Evolutionary conservation across 1,140 invertebrate genomes (phyloP), one percentile per base, ranked within the genome.

Genomic region (Panagrolaimus sp.): DNA sequence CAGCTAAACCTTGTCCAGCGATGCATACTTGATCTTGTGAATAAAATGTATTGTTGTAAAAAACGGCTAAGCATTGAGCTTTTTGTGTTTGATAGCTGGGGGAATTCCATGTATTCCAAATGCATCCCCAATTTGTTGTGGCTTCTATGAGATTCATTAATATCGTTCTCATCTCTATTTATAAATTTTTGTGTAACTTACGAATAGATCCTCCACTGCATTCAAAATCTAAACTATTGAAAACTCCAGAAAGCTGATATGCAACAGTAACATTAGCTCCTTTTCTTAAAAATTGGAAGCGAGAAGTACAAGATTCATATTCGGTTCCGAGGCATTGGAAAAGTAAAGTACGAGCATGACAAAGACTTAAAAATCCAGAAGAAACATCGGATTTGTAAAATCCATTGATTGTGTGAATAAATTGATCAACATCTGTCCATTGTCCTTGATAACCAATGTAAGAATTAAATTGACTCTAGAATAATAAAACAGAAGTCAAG

Each of bases 91-190:
- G 9, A 27, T n/a, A 57, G 5, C 51, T 57, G 1, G 8, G 14
- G 11, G 20, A 25, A 13, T 57, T 23, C 51, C 51, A 57, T 5
- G 4, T 5, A 27, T 1, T 57, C 8, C 27, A 57, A 57, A 57
- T 57, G n/a, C 51, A 57, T 57, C 20, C 20, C 51, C 51, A 57
- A 13, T 57, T 57, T 57, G 20, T 27, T 20, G 51, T 57, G 51
- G 13, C 51, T 57, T 57, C 51, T 57, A 5, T 25, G 27, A 25
- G 2, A n/a, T 11, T 9, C n/a, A 9, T 16, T 4, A 11, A 57
- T 9, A 23, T n/a, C n/a, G n/a, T n/a, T n/a, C n/a, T n/a, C n/a
- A n/a, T n/a, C n/a, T n/a, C n/a, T n/a, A n/a, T 48, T 8, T 25
- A 20, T 57, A 16, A 5, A 25, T 23, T 57, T 20, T 0, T 20